These are phyloP conservation scores for Panopea generosa DNA, from an alignment of 2,888 invertebrate species.

Conservation along the genomic window DNA sequence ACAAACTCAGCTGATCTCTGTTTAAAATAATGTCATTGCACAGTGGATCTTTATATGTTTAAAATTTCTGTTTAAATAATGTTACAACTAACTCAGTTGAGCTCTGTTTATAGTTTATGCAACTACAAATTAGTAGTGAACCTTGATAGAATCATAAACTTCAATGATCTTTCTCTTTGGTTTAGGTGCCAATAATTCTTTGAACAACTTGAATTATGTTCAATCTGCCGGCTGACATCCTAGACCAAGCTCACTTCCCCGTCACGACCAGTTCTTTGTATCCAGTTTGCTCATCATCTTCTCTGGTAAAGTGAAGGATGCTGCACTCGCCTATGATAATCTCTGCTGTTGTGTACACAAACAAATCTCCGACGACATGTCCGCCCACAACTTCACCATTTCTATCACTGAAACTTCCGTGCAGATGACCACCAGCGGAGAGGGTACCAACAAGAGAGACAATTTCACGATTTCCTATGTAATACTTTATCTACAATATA, in stretches of 20 bases:
- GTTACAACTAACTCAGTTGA: too few species aligned
- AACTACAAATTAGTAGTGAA: too few species aligned
- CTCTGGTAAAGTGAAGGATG: conserved; percentile 71
- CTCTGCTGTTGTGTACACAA: conserved; percentile 85
- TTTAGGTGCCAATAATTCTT: too few species aligned
- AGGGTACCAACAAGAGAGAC: conserved; percentile 85
- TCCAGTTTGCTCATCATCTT: conserved; percentile 70
- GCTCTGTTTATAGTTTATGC: too few species aligned
- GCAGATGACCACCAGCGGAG: conserved; percentile 84
- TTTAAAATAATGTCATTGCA: too few species aligned
- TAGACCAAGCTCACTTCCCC: background rate
- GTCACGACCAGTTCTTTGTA: conserved; percentile 76
- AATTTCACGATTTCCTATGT: conserved; percentile 83
- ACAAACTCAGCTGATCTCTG: too few species aligned
- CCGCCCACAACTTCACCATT: conserved; percentile 84
- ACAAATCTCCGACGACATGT: conserved; percentile 84
- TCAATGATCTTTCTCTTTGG: too few species aligned
- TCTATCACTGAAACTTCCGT: conserved; percentile 83
- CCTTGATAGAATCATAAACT: too few species aligned
- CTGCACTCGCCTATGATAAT: conserved; percentile 81
- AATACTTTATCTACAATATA: conserved; percentile 73
- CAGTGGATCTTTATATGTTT: too few species aligned
- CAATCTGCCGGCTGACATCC: too few species aligned
- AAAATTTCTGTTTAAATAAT: too few species aligned
- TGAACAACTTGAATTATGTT: too few species aligned